Evolutionary conservation across 2,113 vertebrate genomes (phyloP).

Genomic region (Eptatretus burgeri): DNA sequence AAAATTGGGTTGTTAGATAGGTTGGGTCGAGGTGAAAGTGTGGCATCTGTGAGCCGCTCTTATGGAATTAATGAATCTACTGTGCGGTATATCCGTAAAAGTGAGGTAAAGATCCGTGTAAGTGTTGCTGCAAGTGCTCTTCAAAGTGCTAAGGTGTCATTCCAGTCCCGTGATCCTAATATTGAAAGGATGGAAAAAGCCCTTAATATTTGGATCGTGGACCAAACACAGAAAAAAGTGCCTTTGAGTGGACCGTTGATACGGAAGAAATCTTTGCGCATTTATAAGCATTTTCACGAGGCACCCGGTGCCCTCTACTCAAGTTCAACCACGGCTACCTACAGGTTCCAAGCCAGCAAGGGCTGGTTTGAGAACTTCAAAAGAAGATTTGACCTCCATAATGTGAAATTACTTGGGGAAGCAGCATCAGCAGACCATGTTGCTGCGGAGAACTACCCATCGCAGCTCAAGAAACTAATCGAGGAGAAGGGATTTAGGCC

Average conservation of each 20-base stretch:
- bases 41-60: neutral
- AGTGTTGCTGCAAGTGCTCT: neutral
- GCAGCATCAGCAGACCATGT: neutral
- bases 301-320: neutral
- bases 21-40: neutral
- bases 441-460: neutral
- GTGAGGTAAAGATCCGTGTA: neutral
- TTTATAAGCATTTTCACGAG: neutral
- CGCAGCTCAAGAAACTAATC: neutral
- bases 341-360: neutral
- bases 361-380: neutral
- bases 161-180: neutral
- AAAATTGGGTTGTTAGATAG: conserved; percentile 1
- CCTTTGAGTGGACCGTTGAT: neutral
- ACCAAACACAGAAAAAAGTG: neutral
- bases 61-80: neutral
- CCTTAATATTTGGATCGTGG: neutral
- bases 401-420: neutral
- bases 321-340: neutral
- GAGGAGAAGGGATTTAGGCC: neutral
- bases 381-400: neutral
- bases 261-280: neutral
- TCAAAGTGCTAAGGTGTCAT: neutral
- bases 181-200: neutral
- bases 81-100: neutral